These are phyloP conservation scores for Drosophila asahinai DNA, from an alignment of 1,140 invertebrate genomes.

Conservation along the genomic window DNA sequence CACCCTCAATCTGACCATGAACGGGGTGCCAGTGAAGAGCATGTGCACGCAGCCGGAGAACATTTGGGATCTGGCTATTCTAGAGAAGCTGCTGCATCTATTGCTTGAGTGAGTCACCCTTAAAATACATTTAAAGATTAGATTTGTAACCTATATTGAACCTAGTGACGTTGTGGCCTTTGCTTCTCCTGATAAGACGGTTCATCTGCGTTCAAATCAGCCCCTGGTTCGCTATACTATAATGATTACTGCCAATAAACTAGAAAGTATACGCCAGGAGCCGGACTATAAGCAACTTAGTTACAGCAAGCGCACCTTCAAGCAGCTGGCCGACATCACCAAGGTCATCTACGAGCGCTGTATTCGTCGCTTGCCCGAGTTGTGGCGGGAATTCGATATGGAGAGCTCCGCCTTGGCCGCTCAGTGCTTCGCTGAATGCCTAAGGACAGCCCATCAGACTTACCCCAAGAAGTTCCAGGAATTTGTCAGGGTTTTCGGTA, in stretches of 20 bases:
- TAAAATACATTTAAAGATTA: too few relatives aligned
- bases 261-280: slow-evolving; percentile 67
- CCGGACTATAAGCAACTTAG: slow-evolving; percentile 77
- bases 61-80: slow-evolving; percentile 77
- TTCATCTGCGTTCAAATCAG: slow-evolving; percentile 58
- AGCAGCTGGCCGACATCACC: slow-evolving; percentile 78
- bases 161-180: slow-evolving; percentile 73
- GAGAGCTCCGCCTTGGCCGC: slow-evolving; percentile 84
- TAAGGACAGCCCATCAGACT: slow-evolving; percentile 85
- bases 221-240: slow-evolving; percentile 73
- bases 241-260: slow-evolving; percentile 45
- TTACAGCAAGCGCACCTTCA: slow-evolving; percentile 73
- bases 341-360: slow-evolving; percentile 84
- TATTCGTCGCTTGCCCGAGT: slow-evolving; percentile 71
- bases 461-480: slow-evolving; percentile 84
- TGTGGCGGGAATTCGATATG: slow-evolving; percentile 85
- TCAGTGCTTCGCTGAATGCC: slow-evolving; percentile 87
- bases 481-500: slow-evolving; percentile 86
- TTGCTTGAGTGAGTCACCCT: slow-evolving; percentile 65
- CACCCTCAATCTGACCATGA: slow-evolving; percentile 63
- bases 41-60: slow-evolving; percentile 69
- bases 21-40: slow-evolving; percentile 56
- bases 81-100: slow-evolving; percentile 68
- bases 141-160: background rate
- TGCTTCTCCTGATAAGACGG: slow-evolving; percentile 57